Evolutionary conservation across 1,140 invertebrate genomes (phyloP).

Genomic region (Microplitis mediator): DNA sequence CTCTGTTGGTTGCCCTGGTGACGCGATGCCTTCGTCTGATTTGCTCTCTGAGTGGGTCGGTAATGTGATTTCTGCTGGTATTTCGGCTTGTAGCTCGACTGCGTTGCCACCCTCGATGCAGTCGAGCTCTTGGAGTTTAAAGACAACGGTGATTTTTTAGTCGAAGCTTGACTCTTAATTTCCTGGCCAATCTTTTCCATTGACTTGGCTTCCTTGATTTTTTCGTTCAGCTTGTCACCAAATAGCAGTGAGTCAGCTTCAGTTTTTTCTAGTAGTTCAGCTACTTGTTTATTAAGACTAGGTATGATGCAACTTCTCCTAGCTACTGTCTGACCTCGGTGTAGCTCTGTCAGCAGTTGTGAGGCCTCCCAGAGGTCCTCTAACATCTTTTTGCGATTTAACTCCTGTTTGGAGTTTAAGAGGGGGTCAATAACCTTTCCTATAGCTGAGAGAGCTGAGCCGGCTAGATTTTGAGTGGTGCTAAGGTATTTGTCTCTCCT

Average conservation of each 20-base stretch:
- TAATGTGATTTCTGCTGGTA: no score
- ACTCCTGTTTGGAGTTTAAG: no score
- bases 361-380: background rate
- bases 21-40: background rate
- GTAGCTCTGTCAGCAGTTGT: background rate
- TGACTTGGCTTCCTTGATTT: slow-evolving; percentile 21
- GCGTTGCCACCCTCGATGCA: background rate
- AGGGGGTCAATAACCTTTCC: no score
- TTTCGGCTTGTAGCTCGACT: background rate
- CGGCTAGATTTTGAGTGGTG: slow-evolving; percentile 9
- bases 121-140: background rate
- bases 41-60: no score
- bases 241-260: slow-evolving; percentile 39
- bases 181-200: slow-evolving; percentile 3
- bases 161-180: background rate
- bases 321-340: slow-evolving; percentile 21
- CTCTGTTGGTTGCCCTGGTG: background rate
- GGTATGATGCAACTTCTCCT: slow-evolving; percentile 22
- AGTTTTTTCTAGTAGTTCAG: slow-evolving; percentile 38
- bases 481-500: background rate
- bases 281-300: slow-evolving; percentile 9
- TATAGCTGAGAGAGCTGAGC: background rate
- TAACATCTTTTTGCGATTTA: background rate
- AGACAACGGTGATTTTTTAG: background rate
- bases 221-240: slow-evolving; percentile 17